A percentile compares a stretch with the other conserved stretches of the same genome.
Conservation (phyloP, 2,797 vertebrate genomes). For the Strix occidentalis region DNA sequence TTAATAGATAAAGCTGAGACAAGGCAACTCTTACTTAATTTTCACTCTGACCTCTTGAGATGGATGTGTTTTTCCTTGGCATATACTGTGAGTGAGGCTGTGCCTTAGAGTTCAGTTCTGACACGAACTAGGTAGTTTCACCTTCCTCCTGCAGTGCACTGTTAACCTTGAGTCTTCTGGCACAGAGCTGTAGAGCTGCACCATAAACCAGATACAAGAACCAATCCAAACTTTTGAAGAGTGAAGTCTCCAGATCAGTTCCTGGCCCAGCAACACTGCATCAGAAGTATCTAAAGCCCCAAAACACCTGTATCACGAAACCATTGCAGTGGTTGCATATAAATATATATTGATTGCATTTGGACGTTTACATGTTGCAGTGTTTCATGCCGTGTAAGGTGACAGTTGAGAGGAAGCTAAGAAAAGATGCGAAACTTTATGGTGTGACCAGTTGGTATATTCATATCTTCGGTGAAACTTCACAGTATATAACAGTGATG, state of each 20-base stretch:
- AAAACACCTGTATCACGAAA: background rate
- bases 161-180: background rate
- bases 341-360: background rate
- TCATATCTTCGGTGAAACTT: background rate
- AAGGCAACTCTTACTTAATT: background rate
- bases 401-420: background rate
- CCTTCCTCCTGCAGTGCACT: background rate
- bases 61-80: background rate
- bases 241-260: background rate
- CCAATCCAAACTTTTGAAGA: background rate
- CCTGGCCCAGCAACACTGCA: background rate
- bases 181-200: background rate
- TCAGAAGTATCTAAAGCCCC: background rate
- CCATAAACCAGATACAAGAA: background rate
- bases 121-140: background rate
- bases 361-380: accelerated
- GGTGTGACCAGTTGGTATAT: background rate
- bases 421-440: background rate
- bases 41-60: background rate
- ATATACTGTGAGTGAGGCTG: background rate
- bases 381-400: background rate
- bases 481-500: background rate
- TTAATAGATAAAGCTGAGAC: background rate
- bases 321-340: background rate
- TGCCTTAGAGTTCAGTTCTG: background rate